These are phyloP conservation scores for Eulemur macaco DNA, from an alignment of 2,113 vertebrate species.

Conservation along the genomic window DNA sequence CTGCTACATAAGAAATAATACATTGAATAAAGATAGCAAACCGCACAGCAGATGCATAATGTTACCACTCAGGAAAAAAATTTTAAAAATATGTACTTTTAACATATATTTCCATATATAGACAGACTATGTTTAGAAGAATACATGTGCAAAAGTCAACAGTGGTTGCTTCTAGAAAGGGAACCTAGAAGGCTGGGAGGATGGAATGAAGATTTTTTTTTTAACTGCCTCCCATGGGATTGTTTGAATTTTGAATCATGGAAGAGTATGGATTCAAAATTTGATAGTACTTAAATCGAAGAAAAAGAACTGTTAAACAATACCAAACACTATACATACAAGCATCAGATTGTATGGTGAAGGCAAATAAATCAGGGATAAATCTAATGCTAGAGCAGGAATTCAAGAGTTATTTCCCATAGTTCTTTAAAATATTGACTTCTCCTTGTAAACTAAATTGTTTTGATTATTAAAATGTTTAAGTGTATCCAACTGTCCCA, in stretches of 20 bases:
- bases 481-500: background rate
- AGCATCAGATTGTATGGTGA: background rate
- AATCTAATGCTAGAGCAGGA: constrained; percentile 29
- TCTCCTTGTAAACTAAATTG: background rate
- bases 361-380: background rate
- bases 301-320: background rate
- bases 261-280: background rate
- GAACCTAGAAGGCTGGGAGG: background rate
- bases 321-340: background rate
- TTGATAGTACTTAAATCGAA: background rate
- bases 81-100: background rate
- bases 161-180: background rate
- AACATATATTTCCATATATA: background rate
- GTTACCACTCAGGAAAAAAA: background rate
- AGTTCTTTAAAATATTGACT: background rate
- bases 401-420: background rate
- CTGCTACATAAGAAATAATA: background rate
- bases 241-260: background rate
- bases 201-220: background rate
- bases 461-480: background rate
- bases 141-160: constrained; percentile 10
- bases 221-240: background rate
- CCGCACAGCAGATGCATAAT: background rate
- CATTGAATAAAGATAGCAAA: constrained; percentile 51
- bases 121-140: background rate